phyloP scores from a whole-genome alignment of 2,888 invertebrate genomes.

The Drosophila neotestacea region DNA sequence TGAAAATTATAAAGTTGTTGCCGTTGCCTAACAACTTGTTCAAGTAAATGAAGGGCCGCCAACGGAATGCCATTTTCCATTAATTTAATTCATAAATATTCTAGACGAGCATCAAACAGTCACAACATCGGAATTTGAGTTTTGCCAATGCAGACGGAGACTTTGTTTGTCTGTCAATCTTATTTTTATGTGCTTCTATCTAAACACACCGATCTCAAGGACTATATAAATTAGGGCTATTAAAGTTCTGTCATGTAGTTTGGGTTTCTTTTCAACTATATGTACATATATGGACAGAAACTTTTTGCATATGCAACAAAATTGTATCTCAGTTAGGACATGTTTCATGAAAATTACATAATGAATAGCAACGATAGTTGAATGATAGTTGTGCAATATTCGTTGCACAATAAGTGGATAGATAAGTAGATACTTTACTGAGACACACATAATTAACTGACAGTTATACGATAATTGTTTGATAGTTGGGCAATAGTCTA shows the following conservation, averaged over 20 bases:
- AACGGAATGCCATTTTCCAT: constrained; percentile 10
- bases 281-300: background rate
- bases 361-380: background rate
- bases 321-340: background rate
- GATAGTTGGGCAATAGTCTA: background rate
- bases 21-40: constrained; percentile 37
- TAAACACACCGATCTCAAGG: constrained; percentile 13
- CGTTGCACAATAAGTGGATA: too few relatives aligned
- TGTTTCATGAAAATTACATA: background rate
- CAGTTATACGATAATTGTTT: background rate
- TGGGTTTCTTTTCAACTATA: constrained; percentile 7
- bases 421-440: too few relatives aligned
- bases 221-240: constrained; percentile 10
- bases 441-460: background rate
- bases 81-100: constrained; percentile 24
- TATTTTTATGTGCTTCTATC: constrained; percentile 19
- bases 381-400: background rate
- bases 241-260: constrained; percentile 10
- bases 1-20: constrained; percentile 65
- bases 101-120: constrained; percentile 11
- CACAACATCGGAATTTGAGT: background rate
- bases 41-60: background rate
- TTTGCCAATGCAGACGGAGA: background rate
- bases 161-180: background rate
- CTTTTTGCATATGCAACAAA: background rate